Evolutionary conservation across 2,888 invertebrate species (phyloP), one percentile per base, ranked within the genome.

Genomic region (Aporophyla lueneburgensis): DNA sequence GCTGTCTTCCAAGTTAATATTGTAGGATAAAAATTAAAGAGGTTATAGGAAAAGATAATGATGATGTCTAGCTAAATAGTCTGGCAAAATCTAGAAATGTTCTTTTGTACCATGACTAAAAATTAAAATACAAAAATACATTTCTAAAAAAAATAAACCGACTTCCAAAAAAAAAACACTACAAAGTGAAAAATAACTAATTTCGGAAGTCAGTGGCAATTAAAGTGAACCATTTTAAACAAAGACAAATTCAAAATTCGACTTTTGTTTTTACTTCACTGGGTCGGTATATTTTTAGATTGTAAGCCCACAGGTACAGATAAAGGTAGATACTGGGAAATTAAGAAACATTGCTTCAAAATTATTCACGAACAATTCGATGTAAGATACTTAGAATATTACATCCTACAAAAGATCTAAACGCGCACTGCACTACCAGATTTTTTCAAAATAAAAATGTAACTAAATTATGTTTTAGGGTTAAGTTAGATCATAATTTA

Each of bases 321-420:
- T 24, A 7, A 0, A 2, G 14, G 0, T 24, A 16, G 27, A 4
- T 19, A 10, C 4, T 9, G 16, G 19, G 1, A 6, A 27, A 27
- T 2, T 7, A 4, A 19, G 24, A 27, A 24, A 27, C 21, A 27
- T 0, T 0, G 0, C n/a, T 19, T 19, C 2, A 0, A 19, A n/a
- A 40, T 24, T 4, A 70, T 65, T 4, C 10, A 4, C 16, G n/a
- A 3, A 53, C 3, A 0, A 40, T 1, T 21, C 5, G 33, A 33
- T 33, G 12, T 40, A 40, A 21, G 61, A 12, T 14, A 61, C 9
- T 5, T 27, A 33, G 27, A 19, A 33, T n/a, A n/a, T 33, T 33
- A 16, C 10, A n/a, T 19, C 27, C 7, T n/a, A 69, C 24, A 74
- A 74, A 75, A 74, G 62, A 75, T 49, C 9, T 49, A 54, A 62